These are phyloP conservation scores for Pangasianodon hypophthalmus DNA, from an alignment of 2,113 vertebrate genomes.

Conservation along the genomic window DNA sequence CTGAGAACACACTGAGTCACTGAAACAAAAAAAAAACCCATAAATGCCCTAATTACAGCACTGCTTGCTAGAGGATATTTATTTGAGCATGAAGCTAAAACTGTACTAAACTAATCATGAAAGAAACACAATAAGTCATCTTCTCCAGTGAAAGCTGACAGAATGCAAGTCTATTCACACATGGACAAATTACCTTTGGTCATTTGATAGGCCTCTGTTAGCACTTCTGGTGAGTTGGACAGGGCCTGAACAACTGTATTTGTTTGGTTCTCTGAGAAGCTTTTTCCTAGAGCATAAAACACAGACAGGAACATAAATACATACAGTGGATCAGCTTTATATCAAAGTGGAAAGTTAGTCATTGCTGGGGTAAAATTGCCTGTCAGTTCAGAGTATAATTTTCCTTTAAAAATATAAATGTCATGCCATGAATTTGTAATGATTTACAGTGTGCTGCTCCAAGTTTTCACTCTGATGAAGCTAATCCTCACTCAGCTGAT, in stretches of 20 bases:
- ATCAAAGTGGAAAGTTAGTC: background rate
- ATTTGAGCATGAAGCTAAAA: background rate
- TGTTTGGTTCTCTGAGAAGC: conserved; percentile 59
- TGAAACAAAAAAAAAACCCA: conserved; percentile 60
- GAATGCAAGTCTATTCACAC: background rate
- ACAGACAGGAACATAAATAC: conserved; percentile 28
- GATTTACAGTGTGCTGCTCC: background rate
- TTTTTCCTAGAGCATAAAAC: conserved; percentile 68
- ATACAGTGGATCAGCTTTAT: background rate
- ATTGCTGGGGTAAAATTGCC: background rate
- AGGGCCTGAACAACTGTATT: conserved; percentile 61
- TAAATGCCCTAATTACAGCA: conserved; percentile 8
- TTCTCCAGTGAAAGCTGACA: conserved; percentile 7
- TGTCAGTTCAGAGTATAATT: background rate
- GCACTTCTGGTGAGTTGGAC: conserved; percentile 66
- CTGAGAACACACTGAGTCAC: conserved; percentile 57
- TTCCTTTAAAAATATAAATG: background rate
- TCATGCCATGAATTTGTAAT: background rate
- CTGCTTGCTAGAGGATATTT: background rate
- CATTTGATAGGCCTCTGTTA: conserved; percentile 67
- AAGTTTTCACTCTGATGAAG: conserved; percentile 9
- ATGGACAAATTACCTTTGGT: conserved; percentile 65
- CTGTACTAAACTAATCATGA: background rate
- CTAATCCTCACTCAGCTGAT: background rate
- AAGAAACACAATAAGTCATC: conserved; percentile 2